These are phyloP conservation scores for Neodiprion virginianus DNA, from an alignment of 1,140 invertebrate genomes.

Conservation along the genomic window DNA sequence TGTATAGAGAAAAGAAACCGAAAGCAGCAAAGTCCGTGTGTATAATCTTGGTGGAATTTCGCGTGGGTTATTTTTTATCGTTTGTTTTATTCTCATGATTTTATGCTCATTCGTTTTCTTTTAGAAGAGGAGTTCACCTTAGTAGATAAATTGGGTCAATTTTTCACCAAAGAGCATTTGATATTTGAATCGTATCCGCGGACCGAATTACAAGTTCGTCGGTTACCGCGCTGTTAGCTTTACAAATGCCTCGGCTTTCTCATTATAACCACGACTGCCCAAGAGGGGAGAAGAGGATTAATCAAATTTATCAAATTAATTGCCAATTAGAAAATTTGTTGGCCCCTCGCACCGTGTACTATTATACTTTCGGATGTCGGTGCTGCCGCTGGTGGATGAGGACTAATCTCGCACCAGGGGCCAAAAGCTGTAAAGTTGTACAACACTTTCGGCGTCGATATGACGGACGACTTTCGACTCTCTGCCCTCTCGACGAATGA, in stretches of 20 bases:
- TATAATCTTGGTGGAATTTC: not conserved
- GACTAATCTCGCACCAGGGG: not conserved
- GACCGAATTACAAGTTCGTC: not conserved
- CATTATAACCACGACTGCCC: not conserved
- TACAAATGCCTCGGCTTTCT: not conserved
- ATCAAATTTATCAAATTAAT: slow-evolving; percentile 38
- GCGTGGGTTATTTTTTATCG: not conserved
- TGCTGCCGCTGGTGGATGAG: not conserved
- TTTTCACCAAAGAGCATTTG: slow-evolving; percentile 5
- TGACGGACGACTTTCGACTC: not conserved
- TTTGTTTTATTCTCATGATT: too few species aligned
- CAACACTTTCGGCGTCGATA: slow-evolving; percentile 4
- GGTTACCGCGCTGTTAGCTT: not conserved
- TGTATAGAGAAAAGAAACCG: not conserved
- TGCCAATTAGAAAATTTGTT: slow-evolving; percentile 31
- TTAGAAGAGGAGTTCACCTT: too few species aligned
- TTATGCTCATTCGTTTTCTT: too few species aligned
- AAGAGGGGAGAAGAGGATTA: slow-evolving; percentile 25
- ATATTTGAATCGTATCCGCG: slow-evolving; percentile 12
- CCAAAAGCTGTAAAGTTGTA: not conserved
- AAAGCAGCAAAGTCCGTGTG: too few species aligned
- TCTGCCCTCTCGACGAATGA: too few species aligned
- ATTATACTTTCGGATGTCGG: too few species aligned
- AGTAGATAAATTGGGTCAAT: slow-evolving; percentile 8
- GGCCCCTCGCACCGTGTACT: not conserved